Conservation (phyloP, 2,888 invertebrate genomes). For the Scelioninae gen. 1 region DNA sequence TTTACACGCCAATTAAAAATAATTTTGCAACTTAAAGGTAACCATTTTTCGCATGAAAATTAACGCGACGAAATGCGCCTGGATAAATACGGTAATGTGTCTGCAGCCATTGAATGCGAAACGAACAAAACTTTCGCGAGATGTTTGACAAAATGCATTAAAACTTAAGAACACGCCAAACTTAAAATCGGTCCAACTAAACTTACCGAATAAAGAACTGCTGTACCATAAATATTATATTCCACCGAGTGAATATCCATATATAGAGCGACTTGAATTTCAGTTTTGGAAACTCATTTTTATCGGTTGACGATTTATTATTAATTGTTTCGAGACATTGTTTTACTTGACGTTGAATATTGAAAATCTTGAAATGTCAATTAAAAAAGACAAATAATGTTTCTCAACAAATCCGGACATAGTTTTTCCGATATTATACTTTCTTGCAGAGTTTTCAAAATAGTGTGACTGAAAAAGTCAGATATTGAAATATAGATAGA, state of each 20-base stretch:
- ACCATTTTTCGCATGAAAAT: not conserved
- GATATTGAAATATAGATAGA: not conserved
- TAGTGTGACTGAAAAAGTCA: not conserved
- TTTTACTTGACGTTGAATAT: slow-evolving; percentile 8
- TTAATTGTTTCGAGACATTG: slow-evolving; percentile 9
- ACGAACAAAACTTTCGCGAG: not conserved
- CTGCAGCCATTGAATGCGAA: not conserved
- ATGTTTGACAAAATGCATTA: slow-evolving; percentile 28
- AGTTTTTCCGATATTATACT: slow-evolving; percentile 4
- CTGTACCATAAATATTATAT: slow-evolving; percentile 31
- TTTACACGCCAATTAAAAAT: slow-evolving; percentile 33
- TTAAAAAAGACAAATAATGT: slow-evolving; percentile 14
- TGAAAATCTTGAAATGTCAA: not conserved
- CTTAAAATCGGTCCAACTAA: slow-evolving; percentile 25
- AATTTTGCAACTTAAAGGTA: not conserved
- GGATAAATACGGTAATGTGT: slow-evolving; percentile 6
- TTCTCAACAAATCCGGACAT: not conserved
- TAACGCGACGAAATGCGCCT: not conserved
- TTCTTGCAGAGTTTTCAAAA: not conserved
- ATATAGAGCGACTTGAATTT: not conserved
- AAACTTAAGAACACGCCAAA: slow-evolving; percentile 25
- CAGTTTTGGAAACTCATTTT: slow-evolving; percentile 5
- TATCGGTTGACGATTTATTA: slow-evolving; percentile 16
- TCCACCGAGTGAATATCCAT: not conserved
- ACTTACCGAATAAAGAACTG: slow-evolving; percentile 20